Base-by-base conservation (phyloP, 2,888 invertebrate species). In the Drosophila fulvimacula region DNA sequence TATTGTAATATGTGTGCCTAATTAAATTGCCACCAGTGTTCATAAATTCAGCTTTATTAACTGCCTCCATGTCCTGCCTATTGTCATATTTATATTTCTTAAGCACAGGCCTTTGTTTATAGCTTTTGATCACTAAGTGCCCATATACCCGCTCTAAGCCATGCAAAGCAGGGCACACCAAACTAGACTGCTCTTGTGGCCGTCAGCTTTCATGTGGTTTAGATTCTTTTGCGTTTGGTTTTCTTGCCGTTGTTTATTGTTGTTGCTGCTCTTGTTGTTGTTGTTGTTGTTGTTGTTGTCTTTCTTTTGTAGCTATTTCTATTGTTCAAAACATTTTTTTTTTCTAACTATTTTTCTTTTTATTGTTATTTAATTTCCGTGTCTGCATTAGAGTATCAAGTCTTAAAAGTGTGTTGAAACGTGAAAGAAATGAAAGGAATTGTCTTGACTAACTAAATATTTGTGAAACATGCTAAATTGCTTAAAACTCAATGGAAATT, bases 191-290 rank as follows among this genome's bases (percentile, higher is more conserved):
- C 58, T 56, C 49, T 77, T 66, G 61, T 70, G 42, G 66, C 44
- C 44, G 36, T 11, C 62, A 73, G 70, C 73, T 79, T 79, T 79
- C 79, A 53, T 76, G 73, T 65, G 76, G 79, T 62, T 73, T 73
- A 73, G 59, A 79, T 76, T 80, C 70, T 76, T 60, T 73, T 71
- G 34, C 64, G 57, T 71, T 48, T 71, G 24, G 38, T 58, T 57
- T 48, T 60, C 49, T 51, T 32, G 48, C 30, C 19, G 51, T 36
- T 39, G 27, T 30, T 53, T 52, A 2, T 52, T 49, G 24, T 46
- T 61, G 34, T 58, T 59, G 60, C 41, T 21, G 4, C 5, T 15
- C n/a, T 34, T 36, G 38, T 61, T 68, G 48, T 67, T 71, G 44
- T 41, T 57, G 34, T 32, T 44, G 17, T 44, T 61, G 27, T 61